Evolutionary conservation across 2,113 vertebrate genomes (phyloP), one percentile per base, ranked within the genome.

Genomic region (Perca fluviatilis): DNA sequence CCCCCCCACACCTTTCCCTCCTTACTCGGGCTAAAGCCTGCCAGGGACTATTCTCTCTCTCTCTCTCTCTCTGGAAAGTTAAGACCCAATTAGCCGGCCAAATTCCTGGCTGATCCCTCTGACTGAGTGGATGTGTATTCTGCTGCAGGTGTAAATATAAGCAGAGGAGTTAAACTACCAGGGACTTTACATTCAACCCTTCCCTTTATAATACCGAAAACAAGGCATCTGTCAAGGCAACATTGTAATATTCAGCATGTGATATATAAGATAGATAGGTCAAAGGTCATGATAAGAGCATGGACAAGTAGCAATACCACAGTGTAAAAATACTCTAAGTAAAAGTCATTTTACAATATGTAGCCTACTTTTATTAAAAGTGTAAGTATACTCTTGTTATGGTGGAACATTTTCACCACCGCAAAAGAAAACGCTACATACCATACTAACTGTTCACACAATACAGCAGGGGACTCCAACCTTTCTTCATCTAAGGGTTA

Each of bases 51-150:
- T 94, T 95, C 67, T 58, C n/a, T 49, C 62, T 92, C 93, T 94
- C 94, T 43, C 57, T 80, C 62, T 79, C 65, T 73, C 53, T 69
- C n/a, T 71, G 95, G 95, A 95, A 96, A 95, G 95, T 96, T 96
- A 94, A 96, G 95, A 95, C 95, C 96, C 95, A 96, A 98, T 97
- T 97, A 97, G 95, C 95, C 92, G 96, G 95, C 96, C 95, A 96
- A 95, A 96, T 97, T 97, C 96, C 93, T 96, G 94, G 92, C 95
- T 96, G 95, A 96, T 95, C 96, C 95, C 87, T 74, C 66, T 40
- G 89, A 83, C 94, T 94, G 95, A 92, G 23, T 94, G 86, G 94
- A 94, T 90, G 83, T 87, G 84, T 86, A 88, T 92, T 92, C 82
- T 77, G 78, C 79, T 91, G 91, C 93, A 95, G 93, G 92, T 95